Percentiles rank a stretch among this genome's conserved stretches.
These are phyloP conservation scores for Euura saliciscinereae DNA, from an alignment of 1,140 invertebrate genomes.

Conservation along the genomic window DNA sequence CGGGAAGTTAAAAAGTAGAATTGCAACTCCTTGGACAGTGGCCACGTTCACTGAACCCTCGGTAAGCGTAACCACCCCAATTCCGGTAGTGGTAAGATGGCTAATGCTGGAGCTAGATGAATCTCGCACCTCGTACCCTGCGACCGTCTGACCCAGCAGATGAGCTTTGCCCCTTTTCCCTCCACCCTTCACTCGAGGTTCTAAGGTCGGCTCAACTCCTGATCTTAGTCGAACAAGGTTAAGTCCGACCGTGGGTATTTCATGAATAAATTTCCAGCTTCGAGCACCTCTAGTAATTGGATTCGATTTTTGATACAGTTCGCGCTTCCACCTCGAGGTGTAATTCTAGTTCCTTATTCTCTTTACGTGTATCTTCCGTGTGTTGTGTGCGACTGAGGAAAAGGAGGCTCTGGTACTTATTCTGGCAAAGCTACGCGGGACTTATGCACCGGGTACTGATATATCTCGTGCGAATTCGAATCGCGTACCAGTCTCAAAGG, in stretches of 20 bases:
- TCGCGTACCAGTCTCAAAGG: neutral
- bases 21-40: no score
- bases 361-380: no score
- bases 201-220: neutral
- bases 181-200: neutral
- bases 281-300: neutral
- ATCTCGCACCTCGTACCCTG: neutral
- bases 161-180: neutral
- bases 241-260: conserved; percentile 2
- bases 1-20: no score
- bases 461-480: no score
- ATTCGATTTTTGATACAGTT: conserved; percentile 5
- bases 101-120: neutral
- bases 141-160: neutral
- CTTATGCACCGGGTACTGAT: no score
- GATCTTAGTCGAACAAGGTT: neutral
- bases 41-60: neutral
- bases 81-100: neutral
- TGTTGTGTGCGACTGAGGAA: no score
- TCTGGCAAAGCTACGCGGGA: no score
- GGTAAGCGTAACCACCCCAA: conserved; percentile 7
- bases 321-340: neutral
- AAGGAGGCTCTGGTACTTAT: no score
- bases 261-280: conserved; percentile 6
- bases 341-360: neutral